phyloP scores from a whole-genome alignment of 2,113 vertebrate species.

The Pluvialis apricaria region DNA sequence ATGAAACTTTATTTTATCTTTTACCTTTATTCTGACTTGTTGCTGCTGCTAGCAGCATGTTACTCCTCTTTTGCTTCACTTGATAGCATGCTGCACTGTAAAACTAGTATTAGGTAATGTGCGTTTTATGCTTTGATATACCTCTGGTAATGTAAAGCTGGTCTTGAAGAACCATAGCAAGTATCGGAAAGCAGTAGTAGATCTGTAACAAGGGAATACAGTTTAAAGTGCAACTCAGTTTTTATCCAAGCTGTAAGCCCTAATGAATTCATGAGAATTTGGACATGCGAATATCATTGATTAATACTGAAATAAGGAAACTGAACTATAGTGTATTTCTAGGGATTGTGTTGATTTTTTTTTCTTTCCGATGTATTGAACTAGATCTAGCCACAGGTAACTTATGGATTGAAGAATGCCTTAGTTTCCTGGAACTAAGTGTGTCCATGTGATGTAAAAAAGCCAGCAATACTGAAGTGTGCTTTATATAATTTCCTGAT shows the following conservation, averaged over 20 bases:
- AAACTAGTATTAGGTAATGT: background rate
- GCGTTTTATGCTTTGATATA: background rate
- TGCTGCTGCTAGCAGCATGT: background rate
- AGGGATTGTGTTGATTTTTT: background rate
- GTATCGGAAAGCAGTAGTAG: background rate
- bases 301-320: background rate
- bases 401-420: background rate
- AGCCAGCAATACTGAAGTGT: background rate
- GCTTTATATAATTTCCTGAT: slow-evolving; percentile 6
- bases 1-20: background rate
- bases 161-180: background rate
- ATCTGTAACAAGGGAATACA: background rate
- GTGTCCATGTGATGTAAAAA: background rate
- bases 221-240: background rate
- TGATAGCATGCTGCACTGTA: background rate
- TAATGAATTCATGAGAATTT: background rate
- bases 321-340: background rate
- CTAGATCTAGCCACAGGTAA: background rate
- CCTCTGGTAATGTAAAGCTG: background rate
- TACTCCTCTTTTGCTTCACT: background rate
- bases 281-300: background rate
- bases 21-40: background rate
- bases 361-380: background rate
- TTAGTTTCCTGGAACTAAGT: background rate
- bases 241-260: background rate